Base-by-base conservation (phyloP, 30 jellyfish, hydroid and myxozoan genomes). In the Catostylus mosaicus region DNA sequence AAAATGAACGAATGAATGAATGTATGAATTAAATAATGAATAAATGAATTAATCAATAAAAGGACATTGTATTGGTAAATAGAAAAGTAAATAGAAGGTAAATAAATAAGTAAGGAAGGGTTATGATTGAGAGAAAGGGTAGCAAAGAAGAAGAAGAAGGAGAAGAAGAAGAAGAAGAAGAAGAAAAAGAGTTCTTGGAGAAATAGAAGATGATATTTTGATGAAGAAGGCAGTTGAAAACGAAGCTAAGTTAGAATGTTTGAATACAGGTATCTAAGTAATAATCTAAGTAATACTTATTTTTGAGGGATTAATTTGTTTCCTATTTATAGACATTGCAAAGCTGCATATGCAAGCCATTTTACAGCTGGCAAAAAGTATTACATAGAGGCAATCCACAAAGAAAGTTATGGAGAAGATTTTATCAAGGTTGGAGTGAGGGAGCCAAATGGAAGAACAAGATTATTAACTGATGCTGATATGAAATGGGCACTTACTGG, bases 371-470 rank as follows among this genome's bases (percentile, higher is more conserved):
- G 86, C 31, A 11, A 75, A 30, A 18, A 7, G 4, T 77, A 77
- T 29, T 77, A 77, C 78, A 35, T 77, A 19, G 88, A 77, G 30
- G 88, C 88, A 27, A 20, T 77, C 3, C 88, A 77, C 68, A 77
- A 77, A 56, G 88, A 77, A n/a, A 59, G 88, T 43, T 12, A 37
- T 26, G 68, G 78, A 6, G 79, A 77, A 16, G 88, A 77, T 60
- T 77, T 6, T 68, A 27, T 77, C 31, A 77, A 57, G 37, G 78
- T 77, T 30, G 78, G 88, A 31, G 78, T 54, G 1, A 57, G 72
- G 5, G 77, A 45, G 22, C 69, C 62, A 16, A 32, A 52, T 5
- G 78, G 67, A 30, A 31, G 18, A 29, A 48, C n/a, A 29, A 31
- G 20, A 12, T 36, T 77, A 1, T 3, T 77, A 18, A 56, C 88